These are phyloP conservation scores for Torymus tubicola DNA, from an alignment of 2,888 invertebrate species.

Conservation along the genomic window DNA sequence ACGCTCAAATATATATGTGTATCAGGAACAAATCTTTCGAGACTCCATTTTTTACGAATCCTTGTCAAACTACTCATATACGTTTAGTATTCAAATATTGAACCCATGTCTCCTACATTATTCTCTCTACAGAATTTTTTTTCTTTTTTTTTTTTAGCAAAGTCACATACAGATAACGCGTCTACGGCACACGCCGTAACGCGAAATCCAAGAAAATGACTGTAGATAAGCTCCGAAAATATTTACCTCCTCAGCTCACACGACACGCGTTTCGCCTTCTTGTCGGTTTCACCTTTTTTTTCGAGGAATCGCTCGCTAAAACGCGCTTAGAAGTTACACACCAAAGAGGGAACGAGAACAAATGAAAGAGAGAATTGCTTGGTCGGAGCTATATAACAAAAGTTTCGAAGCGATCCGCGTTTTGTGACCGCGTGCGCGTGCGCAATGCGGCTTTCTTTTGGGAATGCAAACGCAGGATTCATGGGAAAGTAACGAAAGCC, in stretches of 20 bases:
- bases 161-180: conserved; percentile 9
- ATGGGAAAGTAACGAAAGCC: conserved; percentile 29
- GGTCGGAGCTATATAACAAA: conserved; percentile 12
- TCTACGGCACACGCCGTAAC: background rate
- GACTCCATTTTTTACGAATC: too few species aligned
- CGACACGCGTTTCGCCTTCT: conserved; percentile 44
- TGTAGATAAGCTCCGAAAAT: conserved; percentile 66
- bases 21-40: too few species aligned
- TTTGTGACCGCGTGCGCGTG: conserved; percentile 27
- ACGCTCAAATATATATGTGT: too few species aligned
- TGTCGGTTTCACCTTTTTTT: conserved; percentile 58
- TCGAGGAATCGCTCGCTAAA: conserved; percentile 34
- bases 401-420: conserved; percentile 41
- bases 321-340: background rate
- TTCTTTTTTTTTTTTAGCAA: too few species aligned
- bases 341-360: conserved; percentile 12
- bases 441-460: background rate
- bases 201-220: background rate
- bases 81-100: conserved; percentile 5
- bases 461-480: conserved; percentile 24
- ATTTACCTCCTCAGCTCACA: conserved; percentile 63
- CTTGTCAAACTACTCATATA: too few species aligned
- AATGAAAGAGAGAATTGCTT: conserved; percentile 8
- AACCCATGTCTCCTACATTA: background rate
- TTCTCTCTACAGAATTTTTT: too few species aligned